These are phyloP conservation scores for Phataginus tetradactyla DNA, from an alignment of 2,797 vertebrate genomes.

Conservation along the genomic window DNA sequence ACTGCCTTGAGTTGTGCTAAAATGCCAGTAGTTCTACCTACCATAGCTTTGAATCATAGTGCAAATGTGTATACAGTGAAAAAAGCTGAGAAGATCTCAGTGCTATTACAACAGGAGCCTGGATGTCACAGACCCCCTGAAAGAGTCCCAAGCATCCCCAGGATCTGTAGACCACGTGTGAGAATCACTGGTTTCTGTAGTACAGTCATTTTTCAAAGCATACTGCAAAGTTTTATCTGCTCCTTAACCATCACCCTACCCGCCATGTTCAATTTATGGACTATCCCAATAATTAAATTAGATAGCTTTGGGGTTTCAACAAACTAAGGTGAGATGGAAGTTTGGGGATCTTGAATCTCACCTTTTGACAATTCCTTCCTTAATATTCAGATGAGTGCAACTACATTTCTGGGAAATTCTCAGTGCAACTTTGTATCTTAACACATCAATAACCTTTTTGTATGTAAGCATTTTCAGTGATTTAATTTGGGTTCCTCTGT, in stretches of 20 bases:
- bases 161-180: not conserved
- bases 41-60: rapidly evolving
- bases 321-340: not conserved
- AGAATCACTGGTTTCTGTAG: not conserved
- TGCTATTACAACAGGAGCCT: not conserved
- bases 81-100: not conserved
- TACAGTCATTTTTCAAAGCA: not conserved
- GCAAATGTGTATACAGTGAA: not conserved
- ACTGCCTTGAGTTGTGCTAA: not conserved
- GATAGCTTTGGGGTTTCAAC: not conserved
- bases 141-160: not conserved
- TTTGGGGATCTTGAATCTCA: not conserved
- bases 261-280: not conserved
- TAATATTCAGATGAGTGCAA: not conserved
- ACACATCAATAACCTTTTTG: not conserved
- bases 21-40: rapidly evolving
- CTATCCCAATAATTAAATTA: not conserved
- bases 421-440: not conserved
- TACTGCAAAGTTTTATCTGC: not conserved
- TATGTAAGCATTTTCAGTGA: not conserved
- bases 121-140: not conserved
- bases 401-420: not conserved
- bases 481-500: constrained; percentile 50
- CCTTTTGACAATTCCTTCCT: not conserved
- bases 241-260: no score